These are phyloP conservation scores for Zenarchopterus dispar DNA, from an alignment of 2,797 vertebrate genomes.

Conservation along the genomic window DNA sequence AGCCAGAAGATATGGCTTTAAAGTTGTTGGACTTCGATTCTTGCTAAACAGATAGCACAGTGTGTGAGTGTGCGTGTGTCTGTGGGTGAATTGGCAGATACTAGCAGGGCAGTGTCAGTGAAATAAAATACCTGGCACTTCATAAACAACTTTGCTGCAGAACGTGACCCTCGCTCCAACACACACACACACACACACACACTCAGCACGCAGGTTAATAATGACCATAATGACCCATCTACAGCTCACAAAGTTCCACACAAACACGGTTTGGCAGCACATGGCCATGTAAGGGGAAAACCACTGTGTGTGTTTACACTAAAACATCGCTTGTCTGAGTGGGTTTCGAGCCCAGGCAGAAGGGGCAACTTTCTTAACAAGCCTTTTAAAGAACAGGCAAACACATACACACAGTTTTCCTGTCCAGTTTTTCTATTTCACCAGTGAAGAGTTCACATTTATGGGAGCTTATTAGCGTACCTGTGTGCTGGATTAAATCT, in stretches of 20 bases:
- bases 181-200: conserved; percentile 25
- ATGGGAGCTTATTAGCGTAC: neutral
- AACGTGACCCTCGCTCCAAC: conserved; percentile 37
- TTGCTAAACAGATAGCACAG: neutral
- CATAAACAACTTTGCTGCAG: conserved; percentile 47
- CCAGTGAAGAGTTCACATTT: conserved; percentile 4
- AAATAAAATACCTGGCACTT: neutral
- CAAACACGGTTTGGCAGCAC: conserved; percentile 71
- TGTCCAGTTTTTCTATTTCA: conserved; percentile 24
- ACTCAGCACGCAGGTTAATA: conserved; percentile 61
- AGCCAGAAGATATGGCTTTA: conserved; percentile 14
- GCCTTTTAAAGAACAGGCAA: conserved; percentile 53
- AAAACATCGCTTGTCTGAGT: conserved; percentile 79
- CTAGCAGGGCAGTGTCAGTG: neutral
- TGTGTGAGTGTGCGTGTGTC: conserved; percentile 3
- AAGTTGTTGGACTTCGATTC: neutral
- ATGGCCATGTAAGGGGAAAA: conserved; percentile 86
- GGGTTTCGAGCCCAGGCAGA: conserved; percentile 69
- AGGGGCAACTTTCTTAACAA: conserved; percentile 76
- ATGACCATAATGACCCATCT: conserved; percentile 74
- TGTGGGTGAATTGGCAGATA: neutral
- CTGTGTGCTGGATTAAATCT: conserved; percentile 6
- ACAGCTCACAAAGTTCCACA: conserved; percentile 54
- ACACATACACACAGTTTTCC: conserved; percentile 35
- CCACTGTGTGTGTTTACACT: conserved; percentile 80